Conservation (phyloP, 1,140 invertebrate species). For the Bombyx mandarina region DNA sequence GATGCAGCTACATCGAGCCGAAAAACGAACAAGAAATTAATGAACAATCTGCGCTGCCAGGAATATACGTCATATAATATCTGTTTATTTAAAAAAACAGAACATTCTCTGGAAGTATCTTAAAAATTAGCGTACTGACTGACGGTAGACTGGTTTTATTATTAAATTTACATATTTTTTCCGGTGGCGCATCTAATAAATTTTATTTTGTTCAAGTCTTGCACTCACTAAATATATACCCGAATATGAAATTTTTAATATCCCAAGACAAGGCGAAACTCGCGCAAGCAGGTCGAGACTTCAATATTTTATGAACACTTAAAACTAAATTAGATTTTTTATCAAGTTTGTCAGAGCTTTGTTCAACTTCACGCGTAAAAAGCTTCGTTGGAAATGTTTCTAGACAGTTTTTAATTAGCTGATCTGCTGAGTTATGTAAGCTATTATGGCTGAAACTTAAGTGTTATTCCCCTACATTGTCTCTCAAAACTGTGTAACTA, state of each 20-base stretch:
- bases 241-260: conserved; percentile 47
- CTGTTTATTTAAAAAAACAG: no score
- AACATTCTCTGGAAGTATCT: neutral
- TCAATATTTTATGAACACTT: conserved; percentile 52
- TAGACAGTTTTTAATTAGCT: conserved; percentile 9
- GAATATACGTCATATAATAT: no score
- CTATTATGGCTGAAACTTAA: no score
- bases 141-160: conserved; percentile 3
- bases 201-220: conserved; percentile 10
- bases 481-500: no score
- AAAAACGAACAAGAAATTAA: conserved; percentile 14
- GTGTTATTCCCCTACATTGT: no score
- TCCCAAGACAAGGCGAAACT: conserved; percentile 33
- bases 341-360: conserved; percentile 13
- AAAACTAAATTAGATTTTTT: conserved; percentile 43
- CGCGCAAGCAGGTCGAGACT: conserved; percentile 23
- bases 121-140: conserved; percentile 5
- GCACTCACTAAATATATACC: conserved; percentile 15
- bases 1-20: conserved; percentile 6
- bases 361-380: conserved; percentile 4
- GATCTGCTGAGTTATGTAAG: neutral
- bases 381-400: conserved; percentile 1
- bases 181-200: conserved; percentile 6
- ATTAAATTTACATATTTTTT: conserved; percentile 2
- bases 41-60: conserved; percentile 5